Conservation (phyloP, 2,113 vertebrate genomes). For the Hydrolagus affinis region DNA sequence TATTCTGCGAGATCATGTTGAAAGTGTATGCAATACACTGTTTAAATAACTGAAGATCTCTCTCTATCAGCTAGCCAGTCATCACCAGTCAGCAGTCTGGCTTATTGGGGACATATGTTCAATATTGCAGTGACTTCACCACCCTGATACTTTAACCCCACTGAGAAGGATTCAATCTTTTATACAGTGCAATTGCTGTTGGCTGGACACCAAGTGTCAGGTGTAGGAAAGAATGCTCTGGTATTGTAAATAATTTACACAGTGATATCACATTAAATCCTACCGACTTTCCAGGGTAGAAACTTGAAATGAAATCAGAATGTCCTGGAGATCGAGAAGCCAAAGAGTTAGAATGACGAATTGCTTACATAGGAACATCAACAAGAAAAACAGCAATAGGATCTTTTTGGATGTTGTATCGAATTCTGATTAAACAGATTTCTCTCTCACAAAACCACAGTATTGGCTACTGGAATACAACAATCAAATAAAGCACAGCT, state of each 20-base stretch:
- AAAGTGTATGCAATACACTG: no score
- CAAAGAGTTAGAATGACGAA: neutral
- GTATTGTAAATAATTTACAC: conserved; percentile 27
- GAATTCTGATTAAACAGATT: neutral
- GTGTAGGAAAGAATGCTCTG: conserved; percentile 28
- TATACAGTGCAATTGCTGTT: neutral
- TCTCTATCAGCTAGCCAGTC: no score
- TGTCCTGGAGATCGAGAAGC: neutral
- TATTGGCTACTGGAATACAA: no score
- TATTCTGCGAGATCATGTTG: no score
- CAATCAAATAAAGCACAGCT: no score
- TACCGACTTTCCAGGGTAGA: neutral
- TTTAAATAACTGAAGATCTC: no score
- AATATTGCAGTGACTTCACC: neutral
- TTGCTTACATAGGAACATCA: neutral
- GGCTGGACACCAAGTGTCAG: neutral
- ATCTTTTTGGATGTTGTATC: neutral
- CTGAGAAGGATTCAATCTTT: neutral
- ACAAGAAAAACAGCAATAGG: neutral
- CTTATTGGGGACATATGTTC: neutral
- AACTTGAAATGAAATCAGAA: neutral
- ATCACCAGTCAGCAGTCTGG: no score
- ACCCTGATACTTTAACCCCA: neutral
- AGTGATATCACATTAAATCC: conserved; percentile 8
- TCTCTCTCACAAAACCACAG: no score